These are phyloP conservation scores for Brachyopa scutellaris DNA, from an alignment of 2,888 invertebrate genomes.

Conservation along the genomic window DNA sequence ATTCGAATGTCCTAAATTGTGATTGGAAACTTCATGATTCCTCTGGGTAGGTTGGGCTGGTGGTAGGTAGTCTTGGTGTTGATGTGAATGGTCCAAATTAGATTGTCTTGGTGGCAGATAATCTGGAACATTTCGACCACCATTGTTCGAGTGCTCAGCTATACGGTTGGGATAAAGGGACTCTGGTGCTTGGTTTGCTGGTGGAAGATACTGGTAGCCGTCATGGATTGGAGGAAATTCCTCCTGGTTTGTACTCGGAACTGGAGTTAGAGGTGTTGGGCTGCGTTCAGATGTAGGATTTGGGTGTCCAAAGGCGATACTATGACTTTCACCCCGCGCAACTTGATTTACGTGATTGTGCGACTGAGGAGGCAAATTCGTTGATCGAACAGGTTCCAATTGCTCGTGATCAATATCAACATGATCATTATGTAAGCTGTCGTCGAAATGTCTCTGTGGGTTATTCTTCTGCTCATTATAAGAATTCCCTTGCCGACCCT, in stretches of 20 bases:
- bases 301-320: too few species aligned
- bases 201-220: slow-evolving; percentile 24
- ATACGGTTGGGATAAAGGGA: not conserved
- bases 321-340: slow-evolving; percentile 6
- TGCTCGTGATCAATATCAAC: slow-evolving; percentile 34
- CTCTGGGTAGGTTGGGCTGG: not conserved
- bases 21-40: too few species aligned
- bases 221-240: not conserved
- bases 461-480: not conserved
- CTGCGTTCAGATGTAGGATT: too few species aligned
- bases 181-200: not conserved
- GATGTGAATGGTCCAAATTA: not conserved
- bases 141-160: not conserved
- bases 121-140: not conserved
- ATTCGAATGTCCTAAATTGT: not conserved
- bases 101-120: slow-evolving; percentile 13
- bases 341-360: not conserved
- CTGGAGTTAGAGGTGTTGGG: not conserved
- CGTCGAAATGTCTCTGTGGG: not conserved
- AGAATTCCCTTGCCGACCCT: slow-evolving; percentile 3
- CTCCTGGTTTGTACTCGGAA: not conserved
- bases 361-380: slow-evolving; percentile 8
- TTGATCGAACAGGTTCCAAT: slow-evolving; percentile 19
- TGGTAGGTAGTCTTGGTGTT: slow-evolving; percentile 3
- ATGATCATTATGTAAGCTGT: slow-evolving; percentile 24